Evolutionary conservation across 37 sponge, comb jelly and placozoan genomes (phyloP).

Genomic region (Theonella swinhoei): DNA sequence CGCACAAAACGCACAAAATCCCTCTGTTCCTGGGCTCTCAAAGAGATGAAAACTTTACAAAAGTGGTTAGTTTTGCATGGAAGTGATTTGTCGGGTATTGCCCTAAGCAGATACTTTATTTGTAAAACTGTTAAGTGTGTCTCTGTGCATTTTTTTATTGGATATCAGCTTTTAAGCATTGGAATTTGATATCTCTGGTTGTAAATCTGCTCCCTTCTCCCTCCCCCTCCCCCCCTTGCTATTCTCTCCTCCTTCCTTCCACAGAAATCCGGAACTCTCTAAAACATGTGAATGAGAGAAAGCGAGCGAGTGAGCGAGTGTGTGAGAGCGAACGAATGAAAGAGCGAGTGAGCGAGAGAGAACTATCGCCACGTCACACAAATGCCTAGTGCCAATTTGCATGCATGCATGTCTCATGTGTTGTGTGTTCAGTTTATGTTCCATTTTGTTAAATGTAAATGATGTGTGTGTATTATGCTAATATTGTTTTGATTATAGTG

Average conservation of each 20-base stretch:
- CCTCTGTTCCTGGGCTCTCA: slow-evolving; percentile 82
- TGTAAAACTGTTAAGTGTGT: not conserved
- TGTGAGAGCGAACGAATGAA: not conserved
- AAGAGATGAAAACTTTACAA: slow-evolving; percentile 47
- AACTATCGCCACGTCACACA: not conserved
- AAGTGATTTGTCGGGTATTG: not conserved
- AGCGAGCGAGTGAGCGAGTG: not conserved
- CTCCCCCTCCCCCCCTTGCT: no score
- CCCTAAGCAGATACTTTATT: not conserved
- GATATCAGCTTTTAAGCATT: not conserved
- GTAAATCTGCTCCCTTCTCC: no score
- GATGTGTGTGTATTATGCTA: no score
- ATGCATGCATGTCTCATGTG: not conserved
- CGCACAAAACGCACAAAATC: slow-evolving; percentile 73
- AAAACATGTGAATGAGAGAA: not conserved
- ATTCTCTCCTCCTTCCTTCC: no score
- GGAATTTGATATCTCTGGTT: no score
- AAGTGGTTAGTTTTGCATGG: slow-evolving; percentile 7
- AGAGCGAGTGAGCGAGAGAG: not conserved
- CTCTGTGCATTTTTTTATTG: not conserved
- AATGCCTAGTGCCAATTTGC: not conserved
- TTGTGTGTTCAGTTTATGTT: no score
- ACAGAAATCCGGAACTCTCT: not conserved
- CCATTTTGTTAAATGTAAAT: no score
- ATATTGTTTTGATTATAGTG: no score